Conservation (phyloP, 2,113 vertebrate genomes). For the Esox niger region DNA sequence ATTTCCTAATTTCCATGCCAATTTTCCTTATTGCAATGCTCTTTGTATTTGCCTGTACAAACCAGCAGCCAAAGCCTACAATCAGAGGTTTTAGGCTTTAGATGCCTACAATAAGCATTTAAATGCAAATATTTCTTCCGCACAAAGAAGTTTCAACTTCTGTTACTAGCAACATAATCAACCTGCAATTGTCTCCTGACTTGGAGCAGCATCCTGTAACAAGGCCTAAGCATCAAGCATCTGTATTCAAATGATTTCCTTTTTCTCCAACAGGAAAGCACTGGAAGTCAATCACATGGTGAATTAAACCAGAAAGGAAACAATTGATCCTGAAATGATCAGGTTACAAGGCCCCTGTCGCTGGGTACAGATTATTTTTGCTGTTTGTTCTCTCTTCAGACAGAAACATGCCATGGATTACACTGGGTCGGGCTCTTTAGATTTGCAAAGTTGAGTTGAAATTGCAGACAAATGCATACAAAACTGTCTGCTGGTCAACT, state of each 20-base stretch:
- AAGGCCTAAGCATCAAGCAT: conserved; percentile 62
- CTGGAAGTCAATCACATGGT: conserved; percentile 82
- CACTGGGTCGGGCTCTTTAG: no score
- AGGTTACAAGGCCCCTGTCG: conserved; percentile 72
- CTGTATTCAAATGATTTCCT: conserved; percentile 72
- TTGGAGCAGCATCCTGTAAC: conserved; percentile 65
- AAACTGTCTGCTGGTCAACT: no score
- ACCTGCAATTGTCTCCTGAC: conserved; percentile 77
- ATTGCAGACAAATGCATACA: no score
- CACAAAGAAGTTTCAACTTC: conserved; percentile 73
- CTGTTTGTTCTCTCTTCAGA: conserved; percentile 65
- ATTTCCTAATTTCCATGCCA: conserved; percentile 67
- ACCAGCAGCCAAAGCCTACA: conserved; percentile 71
- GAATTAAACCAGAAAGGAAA: conserved; percentile 85
- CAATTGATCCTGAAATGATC: conserved; percentile 82
- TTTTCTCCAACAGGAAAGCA: conserved; percentile 75
- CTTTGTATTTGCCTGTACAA: conserved; percentile 58
- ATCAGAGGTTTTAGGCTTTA: conserved; percentile 70
- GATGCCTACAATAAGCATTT: conserved; percentile 74
- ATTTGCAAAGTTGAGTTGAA: not conserved
- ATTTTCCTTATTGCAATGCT: conserved; percentile 70
- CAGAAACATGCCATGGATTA: conserved; percentile 55
- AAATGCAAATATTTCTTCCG: conserved; percentile 74
- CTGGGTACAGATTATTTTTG: conserved; percentile 69
- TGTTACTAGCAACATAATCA: conserved; percentile 76